Conservation (phyloP, 2,113 vertebrate species). For the Ptilorrhoa leucosticta region DNA sequence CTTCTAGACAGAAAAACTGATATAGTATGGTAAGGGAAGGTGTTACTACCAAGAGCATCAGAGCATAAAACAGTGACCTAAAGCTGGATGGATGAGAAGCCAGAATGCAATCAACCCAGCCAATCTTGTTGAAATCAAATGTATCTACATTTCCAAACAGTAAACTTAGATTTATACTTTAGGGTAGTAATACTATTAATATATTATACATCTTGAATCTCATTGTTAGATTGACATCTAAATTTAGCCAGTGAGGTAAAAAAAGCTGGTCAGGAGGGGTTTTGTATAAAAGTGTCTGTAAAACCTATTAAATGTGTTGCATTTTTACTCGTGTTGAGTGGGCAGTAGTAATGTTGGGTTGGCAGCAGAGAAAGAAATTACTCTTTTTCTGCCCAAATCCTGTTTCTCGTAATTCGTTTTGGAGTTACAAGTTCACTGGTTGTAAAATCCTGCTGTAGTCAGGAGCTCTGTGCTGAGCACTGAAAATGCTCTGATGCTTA, state of each 20-base stretch:
- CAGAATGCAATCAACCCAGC: background rate
- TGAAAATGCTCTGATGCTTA: background rate
- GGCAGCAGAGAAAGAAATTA: background rate
- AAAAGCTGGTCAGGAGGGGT: background rate
- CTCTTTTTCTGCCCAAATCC: background rate
- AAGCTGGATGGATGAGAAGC: background rate
- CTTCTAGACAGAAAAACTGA: background rate
- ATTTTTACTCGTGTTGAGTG: background rate
- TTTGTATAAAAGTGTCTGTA: background rate
- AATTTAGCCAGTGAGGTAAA: background rate
- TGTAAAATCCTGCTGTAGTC: background rate
- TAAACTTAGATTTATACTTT: background rate
- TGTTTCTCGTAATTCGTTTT: background rate
- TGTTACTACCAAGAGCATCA: background rate
- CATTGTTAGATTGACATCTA: rapidly evolving
- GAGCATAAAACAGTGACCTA: constrained; percentile 4
- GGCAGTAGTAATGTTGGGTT: background rate
- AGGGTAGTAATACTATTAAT: background rate
- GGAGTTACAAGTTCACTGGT: background rate
- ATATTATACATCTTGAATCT: background rate
- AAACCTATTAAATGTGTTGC: background rate
- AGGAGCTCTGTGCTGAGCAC: background rate
- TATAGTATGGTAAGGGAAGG: background rate
- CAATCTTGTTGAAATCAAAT: background rate
- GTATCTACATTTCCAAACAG: background rate